phyloP scores from a whole-genome alignment of 2,113 vertebrate species.

The Takifugu flavidus region DNA sequence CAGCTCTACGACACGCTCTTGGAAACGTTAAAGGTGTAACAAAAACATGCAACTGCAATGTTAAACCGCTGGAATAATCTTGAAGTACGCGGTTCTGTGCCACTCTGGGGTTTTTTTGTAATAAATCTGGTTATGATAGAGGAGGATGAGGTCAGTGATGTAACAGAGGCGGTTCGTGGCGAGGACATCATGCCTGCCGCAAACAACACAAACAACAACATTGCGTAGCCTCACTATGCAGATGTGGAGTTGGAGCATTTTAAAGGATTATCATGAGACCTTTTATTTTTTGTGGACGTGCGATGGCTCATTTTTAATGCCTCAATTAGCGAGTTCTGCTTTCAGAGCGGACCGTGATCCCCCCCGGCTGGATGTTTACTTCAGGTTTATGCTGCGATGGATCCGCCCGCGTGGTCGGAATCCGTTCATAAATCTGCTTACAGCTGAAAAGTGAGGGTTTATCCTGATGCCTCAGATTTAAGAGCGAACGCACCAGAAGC shows the following conservation, averaged over 20 bases:
- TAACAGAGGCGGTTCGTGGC: slow-evolving; percentile 34
- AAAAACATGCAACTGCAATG: not conserved
- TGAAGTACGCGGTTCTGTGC: slow-evolving; percentile 10
- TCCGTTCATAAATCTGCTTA: slow-evolving; percentile 67
- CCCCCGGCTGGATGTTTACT: slow-evolving; percentile 42
- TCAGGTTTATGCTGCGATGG: slow-evolving; percentile 43
- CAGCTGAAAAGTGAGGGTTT: slow-evolving; percentile 54
- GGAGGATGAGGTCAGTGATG: slow-evolving; percentile 33
- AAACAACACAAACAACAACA: slow-evolving; percentile 4
- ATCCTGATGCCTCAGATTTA: slow-evolving; percentile 42
- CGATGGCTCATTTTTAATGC: slow-evolving; percentile 36
- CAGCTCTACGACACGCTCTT: too few species aligned
- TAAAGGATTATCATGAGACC: slow-evolving; percentile 14
- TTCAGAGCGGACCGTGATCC: too few species aligned
- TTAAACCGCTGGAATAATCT: not conserved
- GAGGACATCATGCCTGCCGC: slow-evolving; percentile 10
- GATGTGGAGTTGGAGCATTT: slow-evolving; percentile 8
- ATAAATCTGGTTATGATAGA: slow-evolving; percentile 24
- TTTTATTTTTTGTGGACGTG: too few species aligned
- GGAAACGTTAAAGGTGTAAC: too few species aligned
- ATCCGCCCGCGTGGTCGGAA: slow-evolving; percentile 20
- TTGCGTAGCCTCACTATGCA: not conserved
- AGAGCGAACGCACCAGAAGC: slow-evolving; percentile 41
- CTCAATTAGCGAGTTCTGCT: slow-evolving; percentile 17
- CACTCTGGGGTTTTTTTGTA: slow-evolving; percentile 16